Evolutionary conservation across 2,888 invertebrate species (phyloP).

Genomic region (Dicranocentrus wangi): DNA sequence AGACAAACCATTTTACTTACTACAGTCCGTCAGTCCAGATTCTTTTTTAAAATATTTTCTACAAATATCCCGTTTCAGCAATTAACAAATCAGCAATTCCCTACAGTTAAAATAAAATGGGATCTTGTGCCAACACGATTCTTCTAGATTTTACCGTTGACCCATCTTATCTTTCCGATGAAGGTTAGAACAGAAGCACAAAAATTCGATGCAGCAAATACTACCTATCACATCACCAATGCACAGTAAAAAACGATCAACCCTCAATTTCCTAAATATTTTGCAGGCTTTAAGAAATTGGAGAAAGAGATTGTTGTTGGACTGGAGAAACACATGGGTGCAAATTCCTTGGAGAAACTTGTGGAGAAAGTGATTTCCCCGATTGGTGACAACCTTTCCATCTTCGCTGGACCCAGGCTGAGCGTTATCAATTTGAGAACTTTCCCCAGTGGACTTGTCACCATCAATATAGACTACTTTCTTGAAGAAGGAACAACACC

Average conservation of each 20-base stretch:
- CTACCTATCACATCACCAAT: neutral
- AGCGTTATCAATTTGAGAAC: slow-evolving; percentile 81
- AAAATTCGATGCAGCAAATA: neutral
- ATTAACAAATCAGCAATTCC: too few relatives aligned
- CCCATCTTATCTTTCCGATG: slow-evolving; percentile 66
- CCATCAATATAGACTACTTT: slow-evolving; percentile 88
- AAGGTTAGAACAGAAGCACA: slow-evolving; percentile 62
- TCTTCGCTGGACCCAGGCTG: slow-evolving; percentile 83
- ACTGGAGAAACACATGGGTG: slow-evolving; percentile 66
- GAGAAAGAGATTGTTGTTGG: slow-evolving; percentile 64
- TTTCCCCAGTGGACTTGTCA: slow-evolving; percentile 80
- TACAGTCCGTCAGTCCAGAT: too few relatives aligned
- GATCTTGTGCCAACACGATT: slow-evolving; percentile 72
- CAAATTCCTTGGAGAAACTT: slow-evolving; percentile 76
- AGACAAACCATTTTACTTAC: too few relatives aligned
- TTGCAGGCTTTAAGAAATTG: slow-evolving; percentile 55
- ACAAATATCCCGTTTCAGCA: too few relatives aligned
- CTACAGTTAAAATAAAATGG: too few relatives aligned
- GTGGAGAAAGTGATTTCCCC: slow-evolving; percentile 82
- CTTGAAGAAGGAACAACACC: slow-evolving; percentile 84
- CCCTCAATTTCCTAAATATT: neutral
- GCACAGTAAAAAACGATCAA: neutral
- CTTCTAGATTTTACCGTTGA: slow-evolving; percentile 73
- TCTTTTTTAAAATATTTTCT: too few relatives aligned
- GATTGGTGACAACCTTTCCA: slow-evolving; percentile 81